Evolutionary conservation across 92 coral and sea anemone species (phyloP), one percentile per base, ranked within the genome.

Genomic region (Actinernus sp.): DNA sequence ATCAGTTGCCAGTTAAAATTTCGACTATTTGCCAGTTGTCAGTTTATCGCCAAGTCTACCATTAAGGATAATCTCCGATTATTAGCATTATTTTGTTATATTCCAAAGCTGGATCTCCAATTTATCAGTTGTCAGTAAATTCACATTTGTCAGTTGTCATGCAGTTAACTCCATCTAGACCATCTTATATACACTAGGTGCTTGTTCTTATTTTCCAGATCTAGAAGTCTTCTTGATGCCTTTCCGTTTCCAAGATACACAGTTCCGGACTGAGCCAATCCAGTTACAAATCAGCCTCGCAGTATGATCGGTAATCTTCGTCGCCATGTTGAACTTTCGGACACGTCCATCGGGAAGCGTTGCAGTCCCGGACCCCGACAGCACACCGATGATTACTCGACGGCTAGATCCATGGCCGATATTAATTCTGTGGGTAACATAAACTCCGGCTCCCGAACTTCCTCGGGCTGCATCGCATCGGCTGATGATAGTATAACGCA

Each of bases 391-490:
- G 4, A 90, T 24, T 3, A 75, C 74, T 17, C 92, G 88, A 36
- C 49, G 34, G 28, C 40, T 64, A 12, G 61, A 45, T 9, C 13
- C 9, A 38, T 17, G 10, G 8, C 7, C 41, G 17, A 12, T 8
- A n/a, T n/a, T n/a, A n/a, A n/a, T n/a, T 45, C 52, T 12, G 52
- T 45, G 19, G 4, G 10, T 45, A 12, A 81, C 59, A 57, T 69
- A 80, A 5, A 87, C 74, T 8, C 96, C 96, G 43, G 96, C 83
- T 3, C 96, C 96, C 9, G 96, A 90, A 19, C 84, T 90, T 27
- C 96, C 96, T 21, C 27, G 27, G 1, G 80, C 26, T 19, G 96
- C 92, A 50, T 90, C 92, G 32, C 96, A 90, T 31, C 79, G 61
- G 32, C 78, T 41, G 19, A 85, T 68, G 26, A 90, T 55, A 14